Evolutionary conservation across 2,797 vertebrate species (phyloP).

Genomic region (Myotis planiceps): DNA sequence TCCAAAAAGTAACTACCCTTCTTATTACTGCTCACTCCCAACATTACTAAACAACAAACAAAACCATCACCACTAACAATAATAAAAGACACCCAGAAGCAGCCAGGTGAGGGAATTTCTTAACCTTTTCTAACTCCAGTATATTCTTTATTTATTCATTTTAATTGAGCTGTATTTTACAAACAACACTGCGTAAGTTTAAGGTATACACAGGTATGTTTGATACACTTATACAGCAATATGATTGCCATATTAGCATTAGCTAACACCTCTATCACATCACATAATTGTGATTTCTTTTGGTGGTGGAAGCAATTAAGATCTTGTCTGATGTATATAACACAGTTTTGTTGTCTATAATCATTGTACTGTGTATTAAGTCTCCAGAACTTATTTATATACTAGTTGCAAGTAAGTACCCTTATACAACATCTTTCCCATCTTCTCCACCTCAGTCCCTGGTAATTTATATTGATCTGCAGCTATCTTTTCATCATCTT

Average conservation of each 20-base stretch:
- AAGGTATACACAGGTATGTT: not conserved
- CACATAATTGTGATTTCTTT: not conserved
- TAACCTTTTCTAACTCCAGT: not conserved
- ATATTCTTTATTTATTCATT: not conserved
- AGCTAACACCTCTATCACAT: not conserved
- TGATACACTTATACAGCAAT: not conserved
- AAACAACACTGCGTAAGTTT: not conserved
- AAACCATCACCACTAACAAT: not conserved
- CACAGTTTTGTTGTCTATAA: not conserved
- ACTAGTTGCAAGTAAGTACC: not conserved
- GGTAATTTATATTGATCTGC: not conserved
- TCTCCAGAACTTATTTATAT: not conserved
- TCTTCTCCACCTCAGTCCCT: not conserved
- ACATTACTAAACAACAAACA: not conserved
- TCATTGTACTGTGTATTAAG: not conserved
- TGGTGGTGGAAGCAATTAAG: not conserved
- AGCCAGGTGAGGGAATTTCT: not conserved
- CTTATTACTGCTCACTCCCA: not conserved
- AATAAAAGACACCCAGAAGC: not conserved
- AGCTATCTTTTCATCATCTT: not conserved
- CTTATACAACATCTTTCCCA: not conserved
- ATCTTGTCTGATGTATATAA: not conserved
- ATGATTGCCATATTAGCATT: not conserved
- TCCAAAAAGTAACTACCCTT: not conserved
- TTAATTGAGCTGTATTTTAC: not conserved